Evolutionary conservation across 2,888 invertebrate genomes (phyloP).

Genomic region (Halocaridina rubra): DNA sequence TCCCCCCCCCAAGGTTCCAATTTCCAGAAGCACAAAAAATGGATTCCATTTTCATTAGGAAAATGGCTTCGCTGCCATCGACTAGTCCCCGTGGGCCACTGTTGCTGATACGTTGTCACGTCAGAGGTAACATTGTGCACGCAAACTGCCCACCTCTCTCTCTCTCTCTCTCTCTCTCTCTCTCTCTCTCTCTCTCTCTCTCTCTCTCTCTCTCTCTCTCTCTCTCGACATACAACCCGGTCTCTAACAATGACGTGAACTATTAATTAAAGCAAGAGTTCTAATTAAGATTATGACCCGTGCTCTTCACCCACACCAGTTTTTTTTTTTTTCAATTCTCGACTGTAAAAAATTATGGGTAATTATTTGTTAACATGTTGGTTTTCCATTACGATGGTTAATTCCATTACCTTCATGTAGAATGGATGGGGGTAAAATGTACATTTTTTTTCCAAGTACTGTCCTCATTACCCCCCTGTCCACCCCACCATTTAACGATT

Average conservation of each 20-base stretch:
- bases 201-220: background rate
- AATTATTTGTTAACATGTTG: background rate
- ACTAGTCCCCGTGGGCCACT: constrained; percentile 25
- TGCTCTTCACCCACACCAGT: background rate
- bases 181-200: background rate
- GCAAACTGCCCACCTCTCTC: constrained; percentile 17
- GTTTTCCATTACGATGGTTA: background rate
- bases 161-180: background rate
- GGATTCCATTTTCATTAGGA: constrained; percentile 39
- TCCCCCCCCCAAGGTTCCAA: background rate
- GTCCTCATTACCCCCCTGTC: background rate
- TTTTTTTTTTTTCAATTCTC: background rate
- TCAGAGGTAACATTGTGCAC: background rate
- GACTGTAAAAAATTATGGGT: background rate
- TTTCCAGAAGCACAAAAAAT: constrained; percentile 1
- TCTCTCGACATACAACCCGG: background rate
- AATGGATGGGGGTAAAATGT: background rate
- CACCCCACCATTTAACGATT: background rate
- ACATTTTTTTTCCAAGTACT: too few relatives aligned
- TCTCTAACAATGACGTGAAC: background rate
- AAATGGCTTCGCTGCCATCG: constrained; percentile 38
- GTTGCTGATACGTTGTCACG: constrained; percentile 16
- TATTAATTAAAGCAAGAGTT: constrained; percentile 10
- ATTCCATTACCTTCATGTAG: background rate
- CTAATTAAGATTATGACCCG: background rate